Percentiles rank a stretch among this genome's conserved stretches.
phyloP scores from a whole-genome alignment of 2,797 vertebrate genomes.

The Syncerus caffer region DNA sequence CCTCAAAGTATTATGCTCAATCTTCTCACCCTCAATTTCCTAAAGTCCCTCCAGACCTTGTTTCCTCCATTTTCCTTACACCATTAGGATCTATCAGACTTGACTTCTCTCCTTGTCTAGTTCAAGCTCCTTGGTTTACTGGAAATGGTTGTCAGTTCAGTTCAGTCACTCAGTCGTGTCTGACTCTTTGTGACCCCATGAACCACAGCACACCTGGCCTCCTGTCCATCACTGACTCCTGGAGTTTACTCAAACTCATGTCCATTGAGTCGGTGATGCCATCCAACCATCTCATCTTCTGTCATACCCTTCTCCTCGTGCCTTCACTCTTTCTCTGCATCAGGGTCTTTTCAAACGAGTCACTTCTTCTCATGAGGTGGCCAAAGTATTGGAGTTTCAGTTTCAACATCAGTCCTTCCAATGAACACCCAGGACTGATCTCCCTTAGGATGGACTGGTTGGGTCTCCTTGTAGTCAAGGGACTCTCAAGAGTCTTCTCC shows the following conservation, averaged over 20 bases:
- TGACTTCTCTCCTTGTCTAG: not conserved
- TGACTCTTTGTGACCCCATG: not conserved
- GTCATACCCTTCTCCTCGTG: accelerated
- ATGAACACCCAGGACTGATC: not conserved
- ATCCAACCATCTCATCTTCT: not conserved
- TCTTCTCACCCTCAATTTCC: not conserved
- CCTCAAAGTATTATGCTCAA: not conserved
- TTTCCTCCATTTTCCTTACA: not conserved
- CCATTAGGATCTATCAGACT: not conserved
- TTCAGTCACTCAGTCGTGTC: accelerated
- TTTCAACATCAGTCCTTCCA: not conserved
- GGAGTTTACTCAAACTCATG: not conserved
- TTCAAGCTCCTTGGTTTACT: not conserved
- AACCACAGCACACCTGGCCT: accelerated
- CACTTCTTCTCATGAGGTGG: not conserved
- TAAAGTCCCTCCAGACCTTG: not conserved
- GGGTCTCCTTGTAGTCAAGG: not conserved
- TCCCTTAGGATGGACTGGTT: not conserved
- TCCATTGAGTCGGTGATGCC: not conserved
- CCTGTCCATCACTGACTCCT: not conserved
- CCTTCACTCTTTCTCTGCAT: not conserved
- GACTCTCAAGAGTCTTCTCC: not conserved
- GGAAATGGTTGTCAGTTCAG: not conserved
- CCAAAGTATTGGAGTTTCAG: not conserved
- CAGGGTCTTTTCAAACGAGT: not conserved